phyloP scores from a whole-genome alignment of 2,797 vertebrate species.

The Sebastes glaucus region DNA sequence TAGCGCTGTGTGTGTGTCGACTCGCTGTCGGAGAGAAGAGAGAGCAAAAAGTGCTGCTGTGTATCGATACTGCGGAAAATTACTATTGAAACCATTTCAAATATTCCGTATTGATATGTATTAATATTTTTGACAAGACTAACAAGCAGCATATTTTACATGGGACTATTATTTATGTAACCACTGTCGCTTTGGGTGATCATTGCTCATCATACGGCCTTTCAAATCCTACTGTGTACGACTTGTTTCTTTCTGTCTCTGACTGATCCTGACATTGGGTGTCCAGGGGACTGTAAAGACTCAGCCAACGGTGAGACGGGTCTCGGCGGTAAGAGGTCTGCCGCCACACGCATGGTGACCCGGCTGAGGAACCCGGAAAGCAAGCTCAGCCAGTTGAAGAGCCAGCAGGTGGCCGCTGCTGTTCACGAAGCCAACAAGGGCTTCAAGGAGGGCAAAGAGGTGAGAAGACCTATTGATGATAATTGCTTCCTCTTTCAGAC shows the following conservation, averaged over 20 bases:
- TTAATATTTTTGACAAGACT: too few species aligned
- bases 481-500: background rate
- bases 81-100: too few species aligned
- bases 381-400: slow-evolving; percentile 96
- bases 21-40: too few species aligned
- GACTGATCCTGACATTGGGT: background rate
- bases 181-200: background rate
- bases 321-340: slow-evolving; percentile 71
- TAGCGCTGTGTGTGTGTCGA: too few species aligned
- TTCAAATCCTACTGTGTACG: background rate
- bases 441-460: slow-evolving; percentile 95
- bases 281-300: slow-evolving; percentile 84
- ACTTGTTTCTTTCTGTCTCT: background rate
- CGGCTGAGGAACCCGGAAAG: slow-evolving; percentile 96
- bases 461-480: slow-evolving; percentile 71
- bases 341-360: slow-evolving; percentile 93
- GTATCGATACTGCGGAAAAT: too few species aligned
- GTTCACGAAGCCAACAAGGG: slow-evolving; percentile 93
- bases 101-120: too few species aligned
- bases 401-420: slow-evolving; percentile 92
- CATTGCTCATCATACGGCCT: background rate
- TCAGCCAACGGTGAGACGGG: slow-evolving; percentile 81
- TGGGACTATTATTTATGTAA: background rate
- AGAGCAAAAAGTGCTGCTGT: too few species aligned
- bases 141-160: too few species aligned